Base-by-base conservation (phyloP, 2,888 invertebrate genomes). In the Flabesymbios commensalis region DNA sequence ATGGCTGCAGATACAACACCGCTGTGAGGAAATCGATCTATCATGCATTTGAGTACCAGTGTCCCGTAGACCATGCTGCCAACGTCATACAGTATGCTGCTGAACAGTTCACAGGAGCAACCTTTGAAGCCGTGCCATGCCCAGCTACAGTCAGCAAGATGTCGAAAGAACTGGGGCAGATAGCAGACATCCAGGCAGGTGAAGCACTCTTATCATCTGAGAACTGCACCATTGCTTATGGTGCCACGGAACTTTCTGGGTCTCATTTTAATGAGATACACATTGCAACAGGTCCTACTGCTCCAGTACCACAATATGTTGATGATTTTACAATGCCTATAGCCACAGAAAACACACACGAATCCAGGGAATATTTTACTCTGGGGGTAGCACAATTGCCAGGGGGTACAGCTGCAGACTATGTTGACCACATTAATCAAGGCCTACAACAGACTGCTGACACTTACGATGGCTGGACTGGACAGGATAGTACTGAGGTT, bases 211-310 rank as follows among this genome's bases (percentile, higher is more conserved):
- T 33, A 22, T 17, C 19, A 3, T 19, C 17, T 29, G 17, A n/a
- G 17, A 26, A 56, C 28, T 31, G 26, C 24, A 51, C 29, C 5
- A 14, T 57, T 31, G 57, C 32, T 7, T 57, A n/a, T 19, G 57
- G 49, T 29, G 57, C 47, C 3, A 56, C 57, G 10, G n/a, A 24
- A 19, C 3, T 49, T 4, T 28, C 19, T 48, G 57, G 57, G 29
- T 29, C 19, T 1, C 57, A 57, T 36, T 14, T 49, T 3, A 57
- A 57, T 32, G 57, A 57, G 39, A 29, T 45, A 2, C 55, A 55
- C 28, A 43, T 55, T 3, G 19, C 3, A 29, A n/a, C n/a, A n/a
- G n/a, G n/a, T n/a, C n/a, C n/a, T n/a, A n/a, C n/a, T n/a, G n/a
- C n/a, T n/a, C n/a, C n/a, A n/a, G n/a, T n/a, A n/a, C n/a, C n/a